phyloP scores from a whole-genome alignment of 2,113 vertebrate species.

The Psittacara wagleri region DNA sequence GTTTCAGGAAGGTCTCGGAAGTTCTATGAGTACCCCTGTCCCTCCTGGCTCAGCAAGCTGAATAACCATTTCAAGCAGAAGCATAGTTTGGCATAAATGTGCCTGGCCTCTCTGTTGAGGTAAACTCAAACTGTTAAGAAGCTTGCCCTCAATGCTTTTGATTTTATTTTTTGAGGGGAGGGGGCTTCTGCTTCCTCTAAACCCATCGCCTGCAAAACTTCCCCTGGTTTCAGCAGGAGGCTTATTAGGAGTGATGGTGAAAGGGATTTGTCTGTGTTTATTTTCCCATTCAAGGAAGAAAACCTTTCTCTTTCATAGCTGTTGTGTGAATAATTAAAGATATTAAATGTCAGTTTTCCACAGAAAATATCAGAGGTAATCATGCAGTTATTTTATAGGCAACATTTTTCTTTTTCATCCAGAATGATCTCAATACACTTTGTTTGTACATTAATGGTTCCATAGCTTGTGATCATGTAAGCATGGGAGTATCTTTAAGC shows the following conservation, averaged over 20 bases:
- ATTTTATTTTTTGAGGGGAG: background rate
- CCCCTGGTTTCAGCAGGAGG: background rate
- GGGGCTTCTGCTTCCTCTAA: background rate
- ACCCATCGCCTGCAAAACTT: background rate
- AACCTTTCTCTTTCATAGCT: background rate
- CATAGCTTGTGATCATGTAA: background rate
- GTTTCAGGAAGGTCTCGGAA: background rate
- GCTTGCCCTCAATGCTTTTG: background rate
- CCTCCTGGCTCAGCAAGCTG: background rate
- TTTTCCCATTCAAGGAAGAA: background rate
- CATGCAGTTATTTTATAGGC: background rate
- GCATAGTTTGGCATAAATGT: background rate
- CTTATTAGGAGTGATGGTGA: background rate
- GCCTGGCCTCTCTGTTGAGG: background rate
- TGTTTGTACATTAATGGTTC: background rate
- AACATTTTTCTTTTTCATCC: background rate
- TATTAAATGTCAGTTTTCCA: conserved; percentile 48
- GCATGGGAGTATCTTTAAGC: background rate
- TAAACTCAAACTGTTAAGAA: background rate
- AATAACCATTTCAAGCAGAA: background rate
- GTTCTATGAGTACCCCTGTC: background rate
- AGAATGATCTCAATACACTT: background rate
- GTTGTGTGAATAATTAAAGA: conserved; percentile 48
- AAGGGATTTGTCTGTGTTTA: conserved; percentile 1
- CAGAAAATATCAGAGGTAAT: conserved; percentile 19